Base-by-base conservation (phyloP, 2,888 invertebrate genomes). In the Odontocolon sp. region DNA sequence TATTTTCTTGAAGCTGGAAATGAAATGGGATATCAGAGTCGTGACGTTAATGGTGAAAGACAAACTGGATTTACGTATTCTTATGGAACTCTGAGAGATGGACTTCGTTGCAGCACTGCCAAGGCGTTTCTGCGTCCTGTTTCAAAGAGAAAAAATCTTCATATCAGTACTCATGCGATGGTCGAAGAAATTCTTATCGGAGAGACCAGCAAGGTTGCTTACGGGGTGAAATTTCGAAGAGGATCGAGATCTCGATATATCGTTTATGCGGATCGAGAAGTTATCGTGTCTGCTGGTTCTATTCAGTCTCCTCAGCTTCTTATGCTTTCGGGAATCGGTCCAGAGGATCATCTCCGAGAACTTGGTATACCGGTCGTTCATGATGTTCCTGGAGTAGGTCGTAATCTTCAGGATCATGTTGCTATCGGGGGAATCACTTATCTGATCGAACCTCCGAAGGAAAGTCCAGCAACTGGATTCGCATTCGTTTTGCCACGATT, bases 281-380 rank as follows among this genome's bases (percentile, higher is more conserved):
- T 98, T 0, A 95, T 99, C 77, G 88, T 99, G 38, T 95, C 96
- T 14, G 96, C 96, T 0, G 99, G 98, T 0, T 91, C 96, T 0
- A 92, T 98, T 78, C 95, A 96, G 85, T 94, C 96, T 1, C 97
- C 97, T 0, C 97, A 98, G 87, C 84, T 98, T 14, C 91, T 98
- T 31, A 96, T 97, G 96, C 87, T 98, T 42, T 96, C 97, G 0
- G 98, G 98, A 0, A 92, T 97, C 8, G 96, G 96, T 2, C 94
- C 95, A 0, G 90, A 90, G 2, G 90, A 92, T 5, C 94, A 96
- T 85, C 91, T 96, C 2, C 88, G 91, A 59, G 91, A 94, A 47
- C 84, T 93, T 21, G 93, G 92, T 0, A 94, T 95, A 47, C 91
- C 93, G 16, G 92, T 94, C 0, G 88, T 95, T 16, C 91, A 91